Evolutionary conservation across 2,888 invertebrate genomes (phyloP), one percentile per base, ranked within the genome.

Genomic region (Chaitophorus viminalis): DNA sequence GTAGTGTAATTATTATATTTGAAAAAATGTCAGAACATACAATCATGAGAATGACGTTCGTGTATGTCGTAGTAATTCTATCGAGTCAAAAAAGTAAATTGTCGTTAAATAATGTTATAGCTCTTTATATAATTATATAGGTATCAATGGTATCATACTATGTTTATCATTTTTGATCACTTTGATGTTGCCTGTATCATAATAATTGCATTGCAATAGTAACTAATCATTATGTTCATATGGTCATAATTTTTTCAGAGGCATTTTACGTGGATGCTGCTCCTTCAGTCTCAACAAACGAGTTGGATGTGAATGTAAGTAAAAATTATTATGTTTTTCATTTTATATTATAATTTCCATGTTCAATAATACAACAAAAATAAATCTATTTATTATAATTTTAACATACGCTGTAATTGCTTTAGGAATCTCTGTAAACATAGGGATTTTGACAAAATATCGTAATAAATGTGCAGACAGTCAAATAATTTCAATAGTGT

Each of bases 261-360:
- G 65, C 68, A 6, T 31, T 68, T 8, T 33, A 76, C 8, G 46
- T 65, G 18, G 76, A 84, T 25, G 84, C 84, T 9, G 84, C 84
- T 11, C 84, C 84, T 11, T 31, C 65, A 18, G n/a, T 46, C 39
- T n/a, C 36, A 39, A 36, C 11, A 5, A 46, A 39, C 33, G 84
- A 84, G 4, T 33, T 84, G 18, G 65, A 65, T 14, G 84, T 84
- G 18, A 46, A 65, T 14, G 84, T 84, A n/a, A 84, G 84, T 84
- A 39, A 33, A 21, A 46, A 29, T 68, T 68, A 68, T 11, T 29
- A 68, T 68, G 29, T 3, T 68, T 14, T 29, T 68, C 5, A 29
- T 29, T 29, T 46, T 46, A 11, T 11, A 14, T 46, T 14, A 8
- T 46, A 46, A 8, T 1, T 14, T 46, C 11, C 8, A 46, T 6